Conservation (phyloP, 1,140 invertebrate genomes). For the Anastatus disparis region DNA sequence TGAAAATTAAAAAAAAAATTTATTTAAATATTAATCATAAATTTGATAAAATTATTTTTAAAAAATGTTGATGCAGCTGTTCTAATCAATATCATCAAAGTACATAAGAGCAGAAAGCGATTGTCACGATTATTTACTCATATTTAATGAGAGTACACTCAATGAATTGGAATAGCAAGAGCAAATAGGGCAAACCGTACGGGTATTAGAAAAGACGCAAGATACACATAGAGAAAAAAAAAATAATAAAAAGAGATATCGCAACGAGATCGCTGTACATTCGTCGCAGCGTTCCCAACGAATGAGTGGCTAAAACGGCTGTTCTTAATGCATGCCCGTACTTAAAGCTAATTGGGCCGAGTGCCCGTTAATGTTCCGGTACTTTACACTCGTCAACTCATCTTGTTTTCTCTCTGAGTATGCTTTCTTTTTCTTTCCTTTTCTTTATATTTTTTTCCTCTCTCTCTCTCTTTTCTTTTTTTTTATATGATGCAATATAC, state of each 20-base stretch:
- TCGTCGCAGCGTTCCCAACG: conserved; percentile 38
- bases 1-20: too few species aligned
- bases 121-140: neutral
- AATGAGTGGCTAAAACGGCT: conserved; percentile 34
- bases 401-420: neutral
- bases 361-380: conserved; percentile 53
- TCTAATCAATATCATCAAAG: too few species aligned
- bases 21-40: too few species aligned
- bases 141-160: neutral
- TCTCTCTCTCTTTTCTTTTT: neutral
- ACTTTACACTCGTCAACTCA: conserved; percentile 32
- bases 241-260: too few species aligned
- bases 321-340: conserved; percentile 51
- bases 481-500: too few species aligned
- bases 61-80: too few species aligned
- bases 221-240: too few species aligned
- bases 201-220: neutral
- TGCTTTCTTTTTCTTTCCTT: neutral
- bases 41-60: too few species aligned
- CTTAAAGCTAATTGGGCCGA: conserved; percentile 54
- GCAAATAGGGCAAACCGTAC: neutral
- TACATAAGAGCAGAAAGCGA: too few species aligned
- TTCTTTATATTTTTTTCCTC: neutral
- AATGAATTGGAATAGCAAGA: neutral
- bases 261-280: neutral